phyloP scores from a whole-genome alignment of 2,797 vertebrate species.

The Eurystomus glaucurus region DNA sequence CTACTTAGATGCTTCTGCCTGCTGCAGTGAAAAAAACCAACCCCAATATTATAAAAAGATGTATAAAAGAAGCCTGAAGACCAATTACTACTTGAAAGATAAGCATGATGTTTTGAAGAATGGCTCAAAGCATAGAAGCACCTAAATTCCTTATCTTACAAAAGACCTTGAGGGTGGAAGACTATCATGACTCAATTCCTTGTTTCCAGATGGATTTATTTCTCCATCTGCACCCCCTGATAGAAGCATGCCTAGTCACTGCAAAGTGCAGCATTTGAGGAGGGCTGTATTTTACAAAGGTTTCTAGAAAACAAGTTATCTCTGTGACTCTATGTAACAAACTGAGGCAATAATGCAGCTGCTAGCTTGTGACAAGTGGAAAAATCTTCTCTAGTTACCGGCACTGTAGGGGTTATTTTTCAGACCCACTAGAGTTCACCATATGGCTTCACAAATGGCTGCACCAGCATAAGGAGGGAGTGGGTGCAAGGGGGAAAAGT shows the following conservation, averaged over 20 bases:
- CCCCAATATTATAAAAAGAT: not conserved
- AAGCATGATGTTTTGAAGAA: constrained; percentile 19
- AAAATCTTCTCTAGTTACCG: not conserved
- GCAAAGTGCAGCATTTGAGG: not conserved
- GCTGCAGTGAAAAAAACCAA: not conserved
- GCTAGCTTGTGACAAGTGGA: not conserved
- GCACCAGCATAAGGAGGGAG: not conserved
- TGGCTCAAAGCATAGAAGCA: not conserved
- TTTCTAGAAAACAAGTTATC: not conserved
- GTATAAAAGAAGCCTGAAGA: not conserved
- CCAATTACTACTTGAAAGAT: constrained; percentile 32
- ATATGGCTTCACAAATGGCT: not conserved
- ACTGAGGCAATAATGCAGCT: not conserved
- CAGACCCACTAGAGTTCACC: not conserved
- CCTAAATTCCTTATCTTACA: constrained; percentile 17
- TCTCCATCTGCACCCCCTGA: not conserved
- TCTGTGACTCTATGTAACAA: not conserved
- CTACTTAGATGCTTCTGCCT: not conserved
- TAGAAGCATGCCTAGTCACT: not conserved
- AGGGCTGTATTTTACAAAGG: not conserved
- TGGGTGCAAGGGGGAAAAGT: not conserved
- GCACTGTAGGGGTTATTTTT: not conserved
- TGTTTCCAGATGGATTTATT: not conserved
- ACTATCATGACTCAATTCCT: constrained; percentile 25
- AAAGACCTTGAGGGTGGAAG: not conserved